Evolutionary conservation across 2,113 vertebrate species (phyloP), one percentile per base, ranked within the genome.

Genomic region (Apaloderma vittatum): DNA sequence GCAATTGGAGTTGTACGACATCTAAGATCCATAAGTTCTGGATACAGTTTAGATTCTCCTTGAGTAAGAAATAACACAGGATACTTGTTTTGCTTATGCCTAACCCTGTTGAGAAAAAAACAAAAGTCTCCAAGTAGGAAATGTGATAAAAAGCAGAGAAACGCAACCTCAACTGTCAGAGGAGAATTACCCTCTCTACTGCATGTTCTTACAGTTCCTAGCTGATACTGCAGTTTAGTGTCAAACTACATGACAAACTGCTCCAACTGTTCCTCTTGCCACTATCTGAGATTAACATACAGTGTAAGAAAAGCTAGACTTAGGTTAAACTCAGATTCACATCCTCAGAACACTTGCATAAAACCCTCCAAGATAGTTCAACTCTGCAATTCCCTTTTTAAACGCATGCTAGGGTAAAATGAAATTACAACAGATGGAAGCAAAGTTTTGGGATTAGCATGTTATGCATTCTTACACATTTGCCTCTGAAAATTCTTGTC

Each of bases 41-140:
- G 99, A 54, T 99, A 99, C 82, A 97, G 96, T 2, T 98, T 95
- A 19, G 99, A 99, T 86, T 99, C 98, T 45, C 99, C 99, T 98
- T 99, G 99, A 80, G 99, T 99, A 88, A 99, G 98, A 96, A 99
- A 99, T 58, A 99, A 98, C 97, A 99, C 99, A 40, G 99, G 99
- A 76, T 99, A 99, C 96, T 99, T 99, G 97, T 99, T 99, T 78
- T 99, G 99, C 96, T 99, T 99, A 11, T 99, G 98, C 17, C 99
- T 98, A 92, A 99, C 98, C 99, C 99, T 99, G 92, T n/a, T 84
- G 22, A 23, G 46, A 22, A 55, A 51, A 71, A 23, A 68, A n/a
- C n/a, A 65, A 19, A 37, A 29, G 24, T 21, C 7, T 3, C 3
- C 45, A 58, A 57, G 15, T 23, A 52, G 17, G 15, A 77, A 66